Percentiles rank a stretch among this genome's conserved stretches.
phyloP scores from a whole-genome alignment of 2,888 invertebrate species.

The Lapara coniferarum region DNA sequence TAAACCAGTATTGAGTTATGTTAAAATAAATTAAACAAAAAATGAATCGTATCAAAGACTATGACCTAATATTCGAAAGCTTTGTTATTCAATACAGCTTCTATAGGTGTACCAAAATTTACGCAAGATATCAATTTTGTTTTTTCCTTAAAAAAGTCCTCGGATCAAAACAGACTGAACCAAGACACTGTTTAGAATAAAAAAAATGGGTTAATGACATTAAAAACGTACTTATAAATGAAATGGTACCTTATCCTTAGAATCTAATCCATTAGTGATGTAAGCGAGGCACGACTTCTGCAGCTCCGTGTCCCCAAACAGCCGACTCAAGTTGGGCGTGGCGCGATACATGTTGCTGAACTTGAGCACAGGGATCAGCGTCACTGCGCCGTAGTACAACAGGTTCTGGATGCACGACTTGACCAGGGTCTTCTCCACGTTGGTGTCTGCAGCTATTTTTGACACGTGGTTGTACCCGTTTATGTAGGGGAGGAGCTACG shows the following conservation, averaged over 20 bases:
- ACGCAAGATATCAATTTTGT: no score
- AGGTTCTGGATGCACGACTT: slow-evolving; percentile 97
- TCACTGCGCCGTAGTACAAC: slow-evolving; percentile 89
- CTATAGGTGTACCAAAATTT: no score
- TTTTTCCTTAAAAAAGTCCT: no score
- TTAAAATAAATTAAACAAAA: no score
- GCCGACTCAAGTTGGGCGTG: slow-evolving; percentile 87
- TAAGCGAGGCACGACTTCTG: slow-evolving; percentile 88
- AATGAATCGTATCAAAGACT: no score
- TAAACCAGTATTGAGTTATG: no score
- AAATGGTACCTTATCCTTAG: slow-evolving; percentile 59
- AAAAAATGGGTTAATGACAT: no score
- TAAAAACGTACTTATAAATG: background rate
- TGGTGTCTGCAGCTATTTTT: slow-evolving; percentile 94
- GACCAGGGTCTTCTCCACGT: slow-evolving; percentile 96
- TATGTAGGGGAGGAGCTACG: slow-evolving; percentile 91
- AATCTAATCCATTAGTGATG: slow-evolving; percentile 59
- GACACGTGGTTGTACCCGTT: slow-evolving; percentile 97
- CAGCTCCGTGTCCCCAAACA: slow-evolving; percentile 86
- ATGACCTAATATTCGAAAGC: no score
- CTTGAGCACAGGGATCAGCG: slow-evolving; percentile 90
- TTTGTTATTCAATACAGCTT: no score
- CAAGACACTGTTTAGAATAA: no score
- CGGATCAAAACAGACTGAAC: no score
- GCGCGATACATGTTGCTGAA: slow-evolving; percentile 94